Percentiles rank a stretch among this genome's conserved stretches.
These are phyloP conservation scores for Formica selysi DNA, from an alignment of 1,140 invertebrate species.

Conservation along the genomic window DNA sequence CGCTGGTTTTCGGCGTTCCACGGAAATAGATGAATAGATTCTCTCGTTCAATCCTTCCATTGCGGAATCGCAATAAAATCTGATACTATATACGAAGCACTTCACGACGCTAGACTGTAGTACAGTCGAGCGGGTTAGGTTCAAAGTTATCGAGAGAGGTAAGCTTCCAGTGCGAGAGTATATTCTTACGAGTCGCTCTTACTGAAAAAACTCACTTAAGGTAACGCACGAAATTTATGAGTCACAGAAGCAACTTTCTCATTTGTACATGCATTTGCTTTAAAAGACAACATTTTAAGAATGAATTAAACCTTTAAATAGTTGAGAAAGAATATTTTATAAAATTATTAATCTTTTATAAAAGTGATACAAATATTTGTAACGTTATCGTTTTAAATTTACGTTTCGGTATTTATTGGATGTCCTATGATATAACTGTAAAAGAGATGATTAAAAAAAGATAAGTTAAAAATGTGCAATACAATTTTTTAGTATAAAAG, in stretches of 20 bases:
- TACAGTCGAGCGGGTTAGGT: background rate
- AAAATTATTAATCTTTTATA: background rate
- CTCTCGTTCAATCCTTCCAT: constrained; percentile 55
- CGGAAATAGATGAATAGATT: constrained; percentile 50
- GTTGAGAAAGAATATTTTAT: no score
- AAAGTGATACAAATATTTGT: background rate
- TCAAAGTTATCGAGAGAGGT: constrained; percentile 43
- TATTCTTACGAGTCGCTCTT: constrained; percentile 24
- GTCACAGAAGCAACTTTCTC: background rate
- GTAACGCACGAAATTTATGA: constrained; percentile 7
- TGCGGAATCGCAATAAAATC: constrained; percentile 51
- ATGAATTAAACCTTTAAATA: no score
- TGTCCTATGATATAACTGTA: background rate
- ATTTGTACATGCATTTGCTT: no score
- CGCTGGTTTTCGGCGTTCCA: constrained; percentile 36
- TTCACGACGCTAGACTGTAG: constrained; percentile 40
- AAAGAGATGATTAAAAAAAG: background rate
- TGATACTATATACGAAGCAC: constrained; percentile 13
- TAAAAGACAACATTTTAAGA: no score
- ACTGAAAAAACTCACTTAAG: background rate
- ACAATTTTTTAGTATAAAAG: background rate
- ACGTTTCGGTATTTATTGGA: background rate
- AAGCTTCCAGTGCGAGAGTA: constrained; percentile 26
- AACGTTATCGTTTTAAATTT: background rate
- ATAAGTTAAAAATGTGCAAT: background rate